Base-by-base conservation (phyloP, 1,140 invertebrate genomes). In the Metopolophium dirhodum region DNA sequence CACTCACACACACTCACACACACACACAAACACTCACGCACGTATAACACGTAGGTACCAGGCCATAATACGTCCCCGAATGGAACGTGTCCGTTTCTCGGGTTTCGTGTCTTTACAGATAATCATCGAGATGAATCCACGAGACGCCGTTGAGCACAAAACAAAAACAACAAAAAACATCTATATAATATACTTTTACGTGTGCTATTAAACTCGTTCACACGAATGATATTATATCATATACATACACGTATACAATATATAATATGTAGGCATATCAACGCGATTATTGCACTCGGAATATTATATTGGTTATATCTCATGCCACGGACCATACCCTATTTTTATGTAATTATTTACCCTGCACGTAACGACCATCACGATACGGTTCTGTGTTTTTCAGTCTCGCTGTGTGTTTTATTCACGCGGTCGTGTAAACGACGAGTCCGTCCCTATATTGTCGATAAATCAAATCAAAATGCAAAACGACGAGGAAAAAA, bases 91-190 rank as follows among this genome's bases (percentile, higher is more conserved):
- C 87, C 47, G 49, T 88, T 88, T 88, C 87, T 57, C 35, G 87
- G 51, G 49, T 89, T 89, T 89, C 87, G 49, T 89, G 87, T 89
- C 37, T 57, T 89, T 89, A 51, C 8, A 88, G 49, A 89, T 89
- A 89, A 89, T 89, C 49, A 89, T 89, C 87, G 26, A 22, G 57
- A 89, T 18, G 45, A 57, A 89, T 89, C 30, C 51, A 89, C 49
- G 49, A 51, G 35, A 89, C 87, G 87, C 87, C 49, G 26, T 37
- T 26, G 87, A 35, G n/a, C 87, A 89, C 87, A 49, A 49, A 87
- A 35, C 1, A 37, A 37, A 47, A 85, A 61, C 0, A 61, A 61
- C 9, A n/a, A 82, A 82, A 37, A 83, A 83, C n/a, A 37, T 37
- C 77, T 86, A 35, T 35, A 54, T 37, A 57, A 54, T 37, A 57